These are phyloP conservation scores for Muricea muricata DNA, from an alignment of 92 coral and sea anemone species.

Conservation along the genomic window DNA sequence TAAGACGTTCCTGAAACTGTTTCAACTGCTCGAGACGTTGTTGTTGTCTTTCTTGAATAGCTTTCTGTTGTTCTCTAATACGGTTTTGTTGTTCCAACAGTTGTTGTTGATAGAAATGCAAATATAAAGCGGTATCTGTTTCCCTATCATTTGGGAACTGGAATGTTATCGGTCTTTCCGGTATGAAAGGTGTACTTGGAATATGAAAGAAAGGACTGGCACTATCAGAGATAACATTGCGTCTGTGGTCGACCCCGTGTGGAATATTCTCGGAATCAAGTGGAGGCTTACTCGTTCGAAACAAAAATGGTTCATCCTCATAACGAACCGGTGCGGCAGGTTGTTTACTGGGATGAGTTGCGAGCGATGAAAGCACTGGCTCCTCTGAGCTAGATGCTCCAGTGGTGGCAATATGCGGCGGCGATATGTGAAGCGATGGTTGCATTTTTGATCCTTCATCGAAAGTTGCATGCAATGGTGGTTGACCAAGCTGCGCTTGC, in stretches of 20 bases:
- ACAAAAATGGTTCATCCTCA: background rate
- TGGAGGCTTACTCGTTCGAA: background rate
- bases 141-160: constrained; percentile 5
- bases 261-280: constrained; percentile 6
- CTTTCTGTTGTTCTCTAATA: constrained; percentile 70
- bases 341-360: background rate
- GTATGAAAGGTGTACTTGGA: background rate
- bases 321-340: background rate
- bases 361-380: background rate
- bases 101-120: constrained; percentile 77
- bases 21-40: constrained; percentile 65
- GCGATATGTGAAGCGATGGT: constrained; percentile 4
- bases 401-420: background rate
- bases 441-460: background rate
- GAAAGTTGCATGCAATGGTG: background rate
- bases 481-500: background rate
- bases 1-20: constrained; percentile 46
- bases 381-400: background rate
- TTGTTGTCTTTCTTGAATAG: constrained; percentile 73
- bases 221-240: background rate
- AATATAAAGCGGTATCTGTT: constrained; percentile 50
- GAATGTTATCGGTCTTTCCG: background rate
- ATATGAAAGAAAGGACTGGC: background rate
- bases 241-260: background rate
- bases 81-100: constrained; percentile 80